phyloP scores from a whole-genome alignment of 2,888 invertebrate genomes.

The Eulithis testata region DNA sequence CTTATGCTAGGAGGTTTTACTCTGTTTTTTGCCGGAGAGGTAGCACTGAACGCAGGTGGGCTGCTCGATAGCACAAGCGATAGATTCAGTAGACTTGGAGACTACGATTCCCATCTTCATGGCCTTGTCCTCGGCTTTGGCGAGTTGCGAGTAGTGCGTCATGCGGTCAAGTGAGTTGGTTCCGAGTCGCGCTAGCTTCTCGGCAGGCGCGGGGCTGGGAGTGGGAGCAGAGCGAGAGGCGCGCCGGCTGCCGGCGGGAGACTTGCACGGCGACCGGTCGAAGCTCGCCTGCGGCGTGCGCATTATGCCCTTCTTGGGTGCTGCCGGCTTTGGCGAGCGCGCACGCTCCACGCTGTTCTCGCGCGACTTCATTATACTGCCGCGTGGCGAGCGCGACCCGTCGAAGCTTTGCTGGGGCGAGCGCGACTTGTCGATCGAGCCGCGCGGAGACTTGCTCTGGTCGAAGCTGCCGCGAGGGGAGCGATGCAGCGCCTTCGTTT shows the following conservation, averaged over 20 bases:
- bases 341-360: conserved; percentile 76
- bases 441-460: conserved; percentile 79
- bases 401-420: conserved; percentile 86
- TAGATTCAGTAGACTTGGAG: conserved; percentile 82
- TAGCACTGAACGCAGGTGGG: conserved; percentile 90
- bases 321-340: conserved; percentile 76
- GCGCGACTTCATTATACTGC: conserved; percentile 79
- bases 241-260: conserved; percentile 75
- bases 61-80: conserved; percentile 85
- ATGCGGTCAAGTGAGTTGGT: conserved; percentile 80
- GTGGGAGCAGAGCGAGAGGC: conserved; percentile 63
- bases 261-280: conserved; percentile 77
- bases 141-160: conserved; percentile 79
- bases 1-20: conserved; percentile 87
- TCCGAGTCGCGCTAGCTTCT: conserved; percentile 75
- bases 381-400: conserved; percentile 75
- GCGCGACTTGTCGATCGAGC: conserved; percentile 83
- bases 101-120: conserved; percentile 84
- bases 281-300: conserved; percentile 80
- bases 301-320: conserved; percentile 82
- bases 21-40: conserved; percentile 85
- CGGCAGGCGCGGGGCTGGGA: conserved; percentile 45
- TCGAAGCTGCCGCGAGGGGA: conserved; percentile 84
- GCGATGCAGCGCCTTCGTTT: conserved; percentile 70
- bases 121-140: conserved; percentile 80